These are phyloP conservation scores for Sitophilus oryzae DNA, from an alignment of 1,140 invertebrate species.

Conservation along the genomic window DNA sequence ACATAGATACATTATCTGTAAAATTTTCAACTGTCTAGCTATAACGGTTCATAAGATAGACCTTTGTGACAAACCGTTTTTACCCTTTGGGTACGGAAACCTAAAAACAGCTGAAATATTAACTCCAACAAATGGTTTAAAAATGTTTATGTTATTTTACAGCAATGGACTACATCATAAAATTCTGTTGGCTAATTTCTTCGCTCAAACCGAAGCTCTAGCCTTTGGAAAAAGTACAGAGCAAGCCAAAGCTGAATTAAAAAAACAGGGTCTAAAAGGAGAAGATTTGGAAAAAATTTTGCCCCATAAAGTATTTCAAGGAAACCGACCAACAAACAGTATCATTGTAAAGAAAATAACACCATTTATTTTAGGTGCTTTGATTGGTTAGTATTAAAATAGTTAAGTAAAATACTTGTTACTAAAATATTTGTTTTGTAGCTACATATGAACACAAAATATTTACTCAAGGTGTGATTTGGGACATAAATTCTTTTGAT, in stretches of 20 bases:
- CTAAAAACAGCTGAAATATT: too few species aligned
- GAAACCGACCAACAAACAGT: constrained; percentile 96
- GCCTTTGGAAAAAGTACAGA: constrained; percentile 85
- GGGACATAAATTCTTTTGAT: constrained; percentile 99
- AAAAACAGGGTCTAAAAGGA: constrained; percentile 63
- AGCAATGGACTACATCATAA: constrained; percentile 68
- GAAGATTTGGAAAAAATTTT: constrained; percentile 74
- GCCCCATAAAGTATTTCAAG: constrained; percentile 95
- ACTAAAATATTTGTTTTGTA: constrained; percentile 48
- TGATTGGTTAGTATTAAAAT: constrained; percentile 72
- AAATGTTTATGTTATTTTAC: not conserved
- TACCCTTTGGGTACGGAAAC: too few species aligned
- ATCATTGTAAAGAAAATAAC: constrained; percentile 91
- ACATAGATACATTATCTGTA: too few species aligned
- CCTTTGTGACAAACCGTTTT: too few species aligned
- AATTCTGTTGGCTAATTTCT: constrained; percentile 94
- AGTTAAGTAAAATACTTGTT: not conserved
- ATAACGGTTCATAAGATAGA: too few species aligned
- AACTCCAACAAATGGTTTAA: not conserved
- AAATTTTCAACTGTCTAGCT: too few species aligned
- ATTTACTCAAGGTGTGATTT: constrained; percentile 96
- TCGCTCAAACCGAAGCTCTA: constrained; percentile 97
- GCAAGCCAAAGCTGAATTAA: constrained; percentile 70
- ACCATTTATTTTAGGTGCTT: constrained; percentile 87
- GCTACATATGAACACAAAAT: constrained; percentile 99